These are phyloP conservation scores for Grantiella picta DNA, from an alignment of 2,113 vertebrate species.

Conservation along the genomic window DNA sequence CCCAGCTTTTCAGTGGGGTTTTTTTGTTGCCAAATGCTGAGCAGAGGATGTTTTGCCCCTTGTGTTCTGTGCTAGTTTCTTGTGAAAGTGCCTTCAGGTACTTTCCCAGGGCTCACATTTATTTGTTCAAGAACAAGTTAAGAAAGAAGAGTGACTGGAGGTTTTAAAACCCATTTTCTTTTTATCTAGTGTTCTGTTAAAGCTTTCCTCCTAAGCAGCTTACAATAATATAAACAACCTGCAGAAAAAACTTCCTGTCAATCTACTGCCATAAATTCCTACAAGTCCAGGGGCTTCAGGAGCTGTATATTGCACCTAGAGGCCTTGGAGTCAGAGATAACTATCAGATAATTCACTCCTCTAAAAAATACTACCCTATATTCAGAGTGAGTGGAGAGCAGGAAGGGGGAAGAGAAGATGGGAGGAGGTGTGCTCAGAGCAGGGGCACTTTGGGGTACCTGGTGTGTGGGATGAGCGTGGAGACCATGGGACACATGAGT, in stretches of 20 bases:
- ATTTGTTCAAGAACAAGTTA: slow-evolving; percentile 54
- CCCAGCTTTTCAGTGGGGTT: not conserved
- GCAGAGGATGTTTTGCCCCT: not conserved
- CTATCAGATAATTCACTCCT: slow-evolving; percentile 52
- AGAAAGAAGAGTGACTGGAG: slow-evolving; percentile 55
- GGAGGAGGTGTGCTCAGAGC: not conserved
- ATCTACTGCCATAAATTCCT: slow-evolving; percentile 53
- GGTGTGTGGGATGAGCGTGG: accelerated
- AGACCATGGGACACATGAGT: not conserved
- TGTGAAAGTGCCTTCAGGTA: slow-evolving; percentile 20
- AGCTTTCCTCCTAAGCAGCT: slow-evolving; percentile 64
- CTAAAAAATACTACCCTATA: not conserved
- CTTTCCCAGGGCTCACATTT: slow-evolving; percentile 1
- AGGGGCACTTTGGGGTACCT: not conserved
- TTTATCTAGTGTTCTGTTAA: slow-evolving; percentile 58
- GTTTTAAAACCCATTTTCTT: slow-evolving; percentile 64
- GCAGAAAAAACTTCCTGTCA: slow-evolving; percentile 53
- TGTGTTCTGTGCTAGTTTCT: not conserved
- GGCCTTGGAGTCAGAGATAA: slow-evolving; percentile 43
- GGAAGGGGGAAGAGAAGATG: not conserved
- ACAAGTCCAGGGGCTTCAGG: slow-evolving; percentile 38
- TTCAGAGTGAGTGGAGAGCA: not conserved
- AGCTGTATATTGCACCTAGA: slow-evolving; percentile 42
- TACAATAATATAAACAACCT: slow-evolving; percentile 66
- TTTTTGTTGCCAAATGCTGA: not conserved